Conservation (phyloP, 2,888 invertebrate species). For the Bhutanitis thaidina region DNA sequence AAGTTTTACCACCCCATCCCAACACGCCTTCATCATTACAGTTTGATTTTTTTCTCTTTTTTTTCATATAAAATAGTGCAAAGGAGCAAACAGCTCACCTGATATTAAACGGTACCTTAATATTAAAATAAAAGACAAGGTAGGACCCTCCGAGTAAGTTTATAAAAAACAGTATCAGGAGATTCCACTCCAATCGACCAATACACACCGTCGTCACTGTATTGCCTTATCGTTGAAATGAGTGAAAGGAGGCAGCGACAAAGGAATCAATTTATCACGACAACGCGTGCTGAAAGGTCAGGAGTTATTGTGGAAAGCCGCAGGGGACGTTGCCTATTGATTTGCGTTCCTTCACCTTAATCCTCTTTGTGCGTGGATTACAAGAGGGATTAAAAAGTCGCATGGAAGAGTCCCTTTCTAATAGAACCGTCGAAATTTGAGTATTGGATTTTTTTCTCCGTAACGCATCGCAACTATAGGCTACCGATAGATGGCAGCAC, state of each 20-base stretch:
- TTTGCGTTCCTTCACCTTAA: conserved; percentile 25
- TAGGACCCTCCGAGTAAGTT: no score
- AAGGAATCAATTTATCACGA: conserved; percentile 57
- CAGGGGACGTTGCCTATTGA: conserved; percentile 25
- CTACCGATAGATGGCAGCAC: no score
- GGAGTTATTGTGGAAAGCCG: conserved; percentile 22
- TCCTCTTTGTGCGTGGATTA: conserved; percentile 12
- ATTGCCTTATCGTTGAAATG: conserved; percentile 9
- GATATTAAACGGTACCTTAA: no score
- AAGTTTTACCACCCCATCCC: no score
- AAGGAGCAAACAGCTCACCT: no score
- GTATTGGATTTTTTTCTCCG: no score
- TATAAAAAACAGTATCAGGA: no score
- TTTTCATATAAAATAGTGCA: no score
- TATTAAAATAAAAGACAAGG: no score
- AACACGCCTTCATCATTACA: no score
- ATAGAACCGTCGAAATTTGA: neutral
- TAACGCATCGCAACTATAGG: no score
- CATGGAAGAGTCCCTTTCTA: neutral
- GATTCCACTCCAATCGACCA: conserved; percentile 12
- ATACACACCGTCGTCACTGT: neutral
- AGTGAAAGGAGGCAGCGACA: conserved; percentile 30
- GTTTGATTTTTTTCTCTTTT: no score
- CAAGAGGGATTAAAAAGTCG: conserved; percentile 14
- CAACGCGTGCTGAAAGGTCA: conserved; percentile 41